Percentiles rank a stretch among this genome's conserved stretches.
These are phyloP conservation scores for Achroia grisella DNA, from an alignment of 1,140 invertebrate genomes.

Conservation along the genomic window DNA sequence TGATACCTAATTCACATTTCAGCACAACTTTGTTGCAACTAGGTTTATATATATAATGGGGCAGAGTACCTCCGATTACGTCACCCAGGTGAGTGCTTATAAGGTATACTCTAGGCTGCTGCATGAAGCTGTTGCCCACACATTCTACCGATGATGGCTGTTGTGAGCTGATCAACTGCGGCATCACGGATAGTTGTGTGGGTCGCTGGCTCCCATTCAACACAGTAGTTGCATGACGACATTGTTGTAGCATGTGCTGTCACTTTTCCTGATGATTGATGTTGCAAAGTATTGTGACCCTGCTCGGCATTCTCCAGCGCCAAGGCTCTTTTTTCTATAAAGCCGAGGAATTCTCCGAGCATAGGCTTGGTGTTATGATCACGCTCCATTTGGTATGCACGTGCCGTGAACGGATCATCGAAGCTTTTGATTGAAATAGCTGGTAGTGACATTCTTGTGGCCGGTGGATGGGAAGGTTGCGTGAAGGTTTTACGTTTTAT, in stretches of 20 bases:
- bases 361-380: background rate
- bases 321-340: constrained; percentile 8
- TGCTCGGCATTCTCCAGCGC: constrained; percentile 7
- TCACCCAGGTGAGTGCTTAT: too few relatives aligned
- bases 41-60: background rate
- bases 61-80: background rate
- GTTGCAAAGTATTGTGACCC: background rate
- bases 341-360: constrained; percentile 4
- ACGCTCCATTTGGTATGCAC: constrained; percentile 7
- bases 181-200: too few relatives aligned
- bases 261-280: background rate
- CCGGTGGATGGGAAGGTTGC: too few relatives aligned
- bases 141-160: too few relatives aligned
- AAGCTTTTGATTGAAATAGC: too few relatives aligned
- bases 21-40: background rate
- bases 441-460: too few relatives aligned
- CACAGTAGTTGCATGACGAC: constrained; percentile 1
- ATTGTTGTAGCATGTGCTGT: background rate
- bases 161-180: too few relatives aligned
- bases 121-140: too few relatives aligned
- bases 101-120: too few relatives aligned
- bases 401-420: constrained; percentile 1
- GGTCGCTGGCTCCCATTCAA: too few relatives aligned
- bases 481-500: too few relatives aligned
- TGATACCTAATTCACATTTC: constrained; percentile 3